Conservation (phyloP, 2,888 invertebrate genomes). For the Empis livida region DNA sequence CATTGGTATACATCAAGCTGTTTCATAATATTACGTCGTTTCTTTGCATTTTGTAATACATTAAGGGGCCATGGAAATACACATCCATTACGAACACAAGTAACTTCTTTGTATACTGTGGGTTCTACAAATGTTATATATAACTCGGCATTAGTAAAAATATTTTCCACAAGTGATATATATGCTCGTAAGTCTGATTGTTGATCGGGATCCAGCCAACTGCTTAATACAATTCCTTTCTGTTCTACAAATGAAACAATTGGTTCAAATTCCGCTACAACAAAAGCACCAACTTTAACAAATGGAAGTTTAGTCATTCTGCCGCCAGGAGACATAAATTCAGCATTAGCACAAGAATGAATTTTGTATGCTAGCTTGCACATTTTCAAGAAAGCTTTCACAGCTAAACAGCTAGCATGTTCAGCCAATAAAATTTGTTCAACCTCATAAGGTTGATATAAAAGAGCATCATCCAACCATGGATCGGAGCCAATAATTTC, state of each 20-base stretch:
- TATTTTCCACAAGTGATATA: conserved; percentile 78
- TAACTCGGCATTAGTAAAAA: conserved; percentile 77
- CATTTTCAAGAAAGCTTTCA: conserved; percentile 89
- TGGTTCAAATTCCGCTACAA: conserved; percentile 81
- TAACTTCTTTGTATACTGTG: conserved; percentile 66
- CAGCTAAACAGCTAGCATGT: conserved; percentile 85
- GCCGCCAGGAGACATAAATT: conserved; percentile 92
- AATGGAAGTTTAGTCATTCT: conserved; percentile 65
- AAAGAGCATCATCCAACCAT: conserved; percentile 76
- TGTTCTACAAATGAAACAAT: conserved; percentile 80
- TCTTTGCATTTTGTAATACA: conserved; percentile 63
- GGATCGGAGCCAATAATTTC: conserved; percentile 45
- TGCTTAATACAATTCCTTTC: conserved; percentile 67
- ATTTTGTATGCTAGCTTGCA: conserved; percentile 71
- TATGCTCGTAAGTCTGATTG: conserved; percentile 89
- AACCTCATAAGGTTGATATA: conserved; percentile 83
- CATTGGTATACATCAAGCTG: conserved; percentile 68
- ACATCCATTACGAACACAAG: conserved; percentile 71
- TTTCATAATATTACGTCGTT: conserved; percentile 54
- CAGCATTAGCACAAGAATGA: conserved; percentile 79
- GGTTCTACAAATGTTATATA: conserved; percentile 81
- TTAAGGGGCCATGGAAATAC: conserved; percentile 91
- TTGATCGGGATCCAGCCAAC: conserved; percentile 55
- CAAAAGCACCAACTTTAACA: conserved; percentile 76
- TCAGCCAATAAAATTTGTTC: conserved; percentile 91